phyloP scores from a whole-genome alignment of 2,797 vertebrate species.

The Melopsittacus undulatus region DNA sequence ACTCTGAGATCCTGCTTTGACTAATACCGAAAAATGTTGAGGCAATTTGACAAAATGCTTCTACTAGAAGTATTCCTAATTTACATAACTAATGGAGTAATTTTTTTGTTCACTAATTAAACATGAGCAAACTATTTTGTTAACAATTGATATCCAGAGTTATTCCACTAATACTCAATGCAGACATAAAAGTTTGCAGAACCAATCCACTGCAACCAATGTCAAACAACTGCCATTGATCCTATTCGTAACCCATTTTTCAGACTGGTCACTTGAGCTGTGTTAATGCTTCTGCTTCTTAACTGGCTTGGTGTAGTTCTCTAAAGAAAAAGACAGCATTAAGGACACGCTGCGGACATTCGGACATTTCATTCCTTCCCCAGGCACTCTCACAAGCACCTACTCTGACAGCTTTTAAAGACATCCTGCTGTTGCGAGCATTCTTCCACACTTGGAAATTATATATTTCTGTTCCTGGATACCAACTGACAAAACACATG shows the following conservation, averaged over 20 bases:
- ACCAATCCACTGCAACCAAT: not conserved
- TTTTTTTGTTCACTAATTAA: not conserved
- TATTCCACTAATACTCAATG: not conserved
- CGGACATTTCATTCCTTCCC: not conserved
- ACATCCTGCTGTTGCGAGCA: not conserved
- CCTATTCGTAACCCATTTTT: not conserved
- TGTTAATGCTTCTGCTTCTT: not conserved
- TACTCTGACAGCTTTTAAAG: not conserved
- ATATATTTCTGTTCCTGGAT: not conserved
- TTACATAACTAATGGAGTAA: not conserved
- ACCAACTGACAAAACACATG: not conserved
- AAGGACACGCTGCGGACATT: accelerated
- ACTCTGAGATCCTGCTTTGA: not conserved
- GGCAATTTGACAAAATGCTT: not conserved
- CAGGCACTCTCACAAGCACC: not conserved
- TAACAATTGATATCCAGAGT: not conserved
- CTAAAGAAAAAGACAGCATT: not conserved
- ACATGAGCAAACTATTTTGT: not conserved
- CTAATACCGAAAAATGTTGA: not conserved
- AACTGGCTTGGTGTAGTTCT: not conserved
- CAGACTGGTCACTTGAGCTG: not conserved
- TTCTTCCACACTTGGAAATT: not conserved
- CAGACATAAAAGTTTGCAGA: not conserved
- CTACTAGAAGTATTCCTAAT: not conserved
- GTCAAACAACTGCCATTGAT: not conserved